Evolutionary conservation across 2,888 invertebrate species (phyloP).

Genomic region (Sinotaia quadrata): DNA sequence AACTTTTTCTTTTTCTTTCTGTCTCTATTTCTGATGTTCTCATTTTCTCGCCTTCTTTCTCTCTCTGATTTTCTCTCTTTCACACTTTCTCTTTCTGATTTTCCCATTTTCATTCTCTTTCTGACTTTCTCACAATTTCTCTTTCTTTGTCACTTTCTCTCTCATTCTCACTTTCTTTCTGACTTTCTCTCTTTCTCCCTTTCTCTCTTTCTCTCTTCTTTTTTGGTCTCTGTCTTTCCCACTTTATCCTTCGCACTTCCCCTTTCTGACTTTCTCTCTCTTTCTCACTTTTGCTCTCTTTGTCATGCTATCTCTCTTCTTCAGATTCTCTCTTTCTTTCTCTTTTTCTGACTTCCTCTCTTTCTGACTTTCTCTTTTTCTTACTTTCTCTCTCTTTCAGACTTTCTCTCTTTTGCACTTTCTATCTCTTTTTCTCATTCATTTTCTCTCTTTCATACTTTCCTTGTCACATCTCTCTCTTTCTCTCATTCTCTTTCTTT

Average conservation of each 20-base stretch:
- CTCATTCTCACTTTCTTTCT: neutral
- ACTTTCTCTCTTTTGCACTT: neutral
- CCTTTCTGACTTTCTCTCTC: neutral
- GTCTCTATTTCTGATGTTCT: neutral
- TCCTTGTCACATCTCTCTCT: constrained; percentile 2
- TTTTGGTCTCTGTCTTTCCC: neutral
- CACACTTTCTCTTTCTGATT: neutral
- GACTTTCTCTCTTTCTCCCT: neutral
- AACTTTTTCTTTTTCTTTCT: neutral
- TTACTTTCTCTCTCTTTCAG: neutral
- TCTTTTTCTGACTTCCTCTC: neutral
- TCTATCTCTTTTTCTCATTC: neutral
- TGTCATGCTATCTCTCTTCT: neutral
- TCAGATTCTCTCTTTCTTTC: neutral
- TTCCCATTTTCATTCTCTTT: neutral
- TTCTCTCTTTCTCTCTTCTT: neutral
- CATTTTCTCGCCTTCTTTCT: constrained; percentile 5
- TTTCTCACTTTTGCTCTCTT: neutral
- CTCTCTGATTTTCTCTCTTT: neutral
- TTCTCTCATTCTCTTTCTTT: neutral
- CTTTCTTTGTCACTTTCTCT: no score
- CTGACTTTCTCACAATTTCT: neutral
- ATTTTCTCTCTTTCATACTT: neutral
- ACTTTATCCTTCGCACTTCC: neutral
- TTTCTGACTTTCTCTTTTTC: no score